These are phyloP conservation scores for Isaurus tuberculatus DNA, from an alignment of 92 coral and sea anemone genomes.

Conservation along the genomic window DNA sequence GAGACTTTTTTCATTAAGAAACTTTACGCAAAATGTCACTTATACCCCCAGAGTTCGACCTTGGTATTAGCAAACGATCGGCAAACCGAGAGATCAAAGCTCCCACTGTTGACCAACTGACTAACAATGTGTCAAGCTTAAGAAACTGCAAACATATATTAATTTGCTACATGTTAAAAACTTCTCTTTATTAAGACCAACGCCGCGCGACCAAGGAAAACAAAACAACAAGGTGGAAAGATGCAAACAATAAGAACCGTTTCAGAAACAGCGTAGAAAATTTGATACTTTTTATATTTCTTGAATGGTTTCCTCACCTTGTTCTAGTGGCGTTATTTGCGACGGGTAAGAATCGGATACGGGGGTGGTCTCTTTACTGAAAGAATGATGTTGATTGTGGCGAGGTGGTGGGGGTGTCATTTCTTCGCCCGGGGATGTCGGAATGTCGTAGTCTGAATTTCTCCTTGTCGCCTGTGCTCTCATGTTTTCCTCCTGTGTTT, in stretches of 20 bases:
- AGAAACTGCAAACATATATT: constrained; percentile 85
- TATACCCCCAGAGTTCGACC: constrained; percentile 18
- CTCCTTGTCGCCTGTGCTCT: constrained; percentile 61
- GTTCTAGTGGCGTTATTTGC: constrained; percentile 6
- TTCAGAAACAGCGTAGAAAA: background rate
- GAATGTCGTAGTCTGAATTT: constrained; percentile 47
- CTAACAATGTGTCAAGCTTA: constrained; percentile 76
- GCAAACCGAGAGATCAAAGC: constrained; percentile 42
- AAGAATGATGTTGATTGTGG: constrained; percentile 26
- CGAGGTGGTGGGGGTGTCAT: constrained; percentile 9
- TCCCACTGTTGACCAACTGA: constrained; percentile 55
- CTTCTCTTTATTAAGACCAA: constrained; percentile 60
- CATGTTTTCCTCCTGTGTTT: constrained; percentile 96
- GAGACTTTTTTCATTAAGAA: constrained; percentile 46
- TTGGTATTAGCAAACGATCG: constrained; percentile 22
- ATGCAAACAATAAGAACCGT: background rate
- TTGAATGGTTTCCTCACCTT: constrained; percentile 15
- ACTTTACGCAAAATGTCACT: constrained; percentile 43
- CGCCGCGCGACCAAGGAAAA: constrained; percentile 32
- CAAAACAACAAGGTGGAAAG: constrained; percentile 29
- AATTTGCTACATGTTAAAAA: constrained; percentile 96
- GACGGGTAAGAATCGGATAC: constrained; percentile 12
- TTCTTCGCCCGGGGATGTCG: constrained; percentile 46
- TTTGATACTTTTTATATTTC: constrained; percentile 13
- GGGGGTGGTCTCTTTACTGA: constrained; percentile 31